Percentiles rank a stretch among this genome's conserved stretches.
phyloP scores from a whole-genome alignment of 2,888 invertebrate genomes.

The Emesis russula region DNA sequence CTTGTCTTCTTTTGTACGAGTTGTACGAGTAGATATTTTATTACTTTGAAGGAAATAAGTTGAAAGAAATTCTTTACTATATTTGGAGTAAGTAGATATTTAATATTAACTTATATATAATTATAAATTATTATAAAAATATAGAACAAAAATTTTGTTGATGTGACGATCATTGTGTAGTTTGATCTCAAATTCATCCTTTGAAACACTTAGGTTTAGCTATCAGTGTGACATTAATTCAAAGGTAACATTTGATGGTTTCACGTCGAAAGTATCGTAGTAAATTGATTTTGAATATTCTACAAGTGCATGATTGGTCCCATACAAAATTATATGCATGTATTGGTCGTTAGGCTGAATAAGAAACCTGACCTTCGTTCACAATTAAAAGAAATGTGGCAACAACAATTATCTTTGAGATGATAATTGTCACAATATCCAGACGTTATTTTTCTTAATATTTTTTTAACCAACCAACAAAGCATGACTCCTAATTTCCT shows the following conservation, averaged over 20 bases:
- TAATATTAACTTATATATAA: no score
- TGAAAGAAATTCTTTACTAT: no score
- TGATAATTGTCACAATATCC: not conserved
- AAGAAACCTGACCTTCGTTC: not conserved
- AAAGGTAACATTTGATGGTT: conserved; percentile 56
- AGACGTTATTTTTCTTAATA: conserved; percentile 48
- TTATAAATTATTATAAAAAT: no score
- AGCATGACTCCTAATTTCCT: conserved; percentile 92
- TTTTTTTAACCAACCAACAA: conserved; percentile 93
- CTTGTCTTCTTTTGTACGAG: no score
- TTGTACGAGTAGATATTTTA: no score
- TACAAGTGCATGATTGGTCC: conserved; percentile 20
- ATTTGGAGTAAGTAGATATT: no score
- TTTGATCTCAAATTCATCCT: not conserved
- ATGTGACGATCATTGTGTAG: conserved; percentile 18
- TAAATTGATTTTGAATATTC: not conserved
- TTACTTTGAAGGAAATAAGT: no score
- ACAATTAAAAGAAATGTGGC: not conserved
- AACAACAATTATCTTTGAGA: not conserved
- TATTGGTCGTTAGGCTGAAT: not conserved
- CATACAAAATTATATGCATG: not conserved
- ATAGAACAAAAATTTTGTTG: not conserved
- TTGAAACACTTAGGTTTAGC: conserved; percentile 42
- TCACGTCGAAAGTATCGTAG: conserved; percentile 16
- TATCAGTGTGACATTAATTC: conserved; percentile 51